Evolutionary conservation across 2,113 vertebrate species (phyloP).

Genomic region (Budorcas taxicolor): DNA sequence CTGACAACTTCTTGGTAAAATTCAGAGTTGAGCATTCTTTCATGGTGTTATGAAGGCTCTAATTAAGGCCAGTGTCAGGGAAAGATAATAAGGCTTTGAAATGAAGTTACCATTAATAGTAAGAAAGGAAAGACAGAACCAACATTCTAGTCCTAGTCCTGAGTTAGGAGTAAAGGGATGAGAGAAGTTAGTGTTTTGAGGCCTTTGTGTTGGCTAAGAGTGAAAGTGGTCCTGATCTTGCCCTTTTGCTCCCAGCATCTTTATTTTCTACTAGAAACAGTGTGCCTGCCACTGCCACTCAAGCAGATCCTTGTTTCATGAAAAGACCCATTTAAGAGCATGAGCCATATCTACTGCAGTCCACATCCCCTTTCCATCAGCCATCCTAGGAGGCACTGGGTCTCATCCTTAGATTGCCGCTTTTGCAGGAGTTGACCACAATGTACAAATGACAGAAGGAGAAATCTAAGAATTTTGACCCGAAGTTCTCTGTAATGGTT

Average conservation of each 20-base stretch:
- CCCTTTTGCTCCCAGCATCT: neutral
- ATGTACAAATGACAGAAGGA: neutral
- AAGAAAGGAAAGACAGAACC: neutral
- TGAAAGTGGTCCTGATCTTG: neutral
- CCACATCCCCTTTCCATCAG: neutral
- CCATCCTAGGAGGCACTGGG: neutral
- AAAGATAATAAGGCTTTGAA: neutral
- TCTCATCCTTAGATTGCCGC: neutral
- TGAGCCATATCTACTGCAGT: neutral
- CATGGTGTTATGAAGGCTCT: neutral
- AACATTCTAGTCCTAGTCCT: neutral
- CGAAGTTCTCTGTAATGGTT: neutral
- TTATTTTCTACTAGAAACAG: neutral
- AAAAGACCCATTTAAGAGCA: neutral
- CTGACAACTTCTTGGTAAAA: neutral
- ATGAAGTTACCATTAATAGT: neutral
- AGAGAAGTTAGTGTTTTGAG: neutral
- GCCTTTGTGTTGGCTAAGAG: no score
- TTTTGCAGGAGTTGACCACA: neutral
- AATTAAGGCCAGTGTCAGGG: neutral
- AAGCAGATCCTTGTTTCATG: neutral
- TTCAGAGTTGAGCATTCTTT: neutral
- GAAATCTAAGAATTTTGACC: neutral
- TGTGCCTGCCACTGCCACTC: neutral
- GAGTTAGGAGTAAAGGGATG: neutral